A percentile compares a stretch with the other conserved stretches of the same genome.
Evolutionary conservation across 2,888 invertebrate species (phyloP).

Genomic region (Melangyna quadrimaculata): DNA sequence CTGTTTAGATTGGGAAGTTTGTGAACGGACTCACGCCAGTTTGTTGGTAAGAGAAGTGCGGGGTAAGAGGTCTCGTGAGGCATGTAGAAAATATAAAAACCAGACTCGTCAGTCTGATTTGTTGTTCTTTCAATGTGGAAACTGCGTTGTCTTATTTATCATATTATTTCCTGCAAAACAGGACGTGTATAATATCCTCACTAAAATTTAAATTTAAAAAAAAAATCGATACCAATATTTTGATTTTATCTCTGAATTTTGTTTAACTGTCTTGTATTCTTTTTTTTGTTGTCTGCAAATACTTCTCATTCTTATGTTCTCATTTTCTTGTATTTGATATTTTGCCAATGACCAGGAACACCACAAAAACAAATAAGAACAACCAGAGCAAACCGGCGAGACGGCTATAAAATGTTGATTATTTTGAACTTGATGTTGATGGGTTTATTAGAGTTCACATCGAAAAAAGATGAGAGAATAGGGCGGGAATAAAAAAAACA

Average conservation of each 20-base stretch:
- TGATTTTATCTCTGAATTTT: neutral
- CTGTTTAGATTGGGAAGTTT: too few species aligned
- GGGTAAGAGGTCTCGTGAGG: too few species aligned
- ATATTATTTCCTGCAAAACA: neutral
- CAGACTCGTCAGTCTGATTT: too few species aligned
- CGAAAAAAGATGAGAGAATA: neutral
- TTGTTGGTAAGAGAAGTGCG: too few species aligned
- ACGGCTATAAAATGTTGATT: slow-evolving; percentile 45
- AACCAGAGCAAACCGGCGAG: neutral
- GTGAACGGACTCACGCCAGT: too few species aligned
- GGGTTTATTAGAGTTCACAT: slow-evolving; percentile 41
- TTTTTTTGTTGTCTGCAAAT: neutral
- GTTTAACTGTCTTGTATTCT: neutral
- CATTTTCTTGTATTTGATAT: slow-evolving; percentile 13
- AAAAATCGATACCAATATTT: neutral
- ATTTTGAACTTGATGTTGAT: slow-evolving; percentile 48
- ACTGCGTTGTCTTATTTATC: too few species aligned
- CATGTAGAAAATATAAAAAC: too few species aligned
- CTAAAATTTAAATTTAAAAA: neutral
- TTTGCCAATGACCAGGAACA: slow-evolving; percentile 3
- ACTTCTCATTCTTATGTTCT: neutral
- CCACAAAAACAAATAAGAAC: neutral
- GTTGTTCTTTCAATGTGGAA: too few species aligned
- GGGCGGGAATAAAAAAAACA: neutral
- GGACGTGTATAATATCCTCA: neutral